These are phyloP conservation scores for Epinotia brunnichana DNA, from an alignment of 2,888 invertebrate species.

Conservation along the genomic window DNA sequence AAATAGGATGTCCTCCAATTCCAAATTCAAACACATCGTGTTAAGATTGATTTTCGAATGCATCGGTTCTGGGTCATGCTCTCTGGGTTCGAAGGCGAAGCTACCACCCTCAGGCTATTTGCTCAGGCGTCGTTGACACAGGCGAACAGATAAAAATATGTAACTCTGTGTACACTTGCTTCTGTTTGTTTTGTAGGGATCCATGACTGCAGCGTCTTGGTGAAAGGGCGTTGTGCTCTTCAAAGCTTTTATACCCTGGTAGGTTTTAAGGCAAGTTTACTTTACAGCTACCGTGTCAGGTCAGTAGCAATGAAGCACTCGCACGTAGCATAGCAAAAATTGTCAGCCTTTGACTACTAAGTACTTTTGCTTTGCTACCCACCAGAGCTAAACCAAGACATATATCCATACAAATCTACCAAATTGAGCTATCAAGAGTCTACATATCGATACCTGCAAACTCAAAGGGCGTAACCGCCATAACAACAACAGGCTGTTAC, in stretches of 20 bases:
- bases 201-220: constrained; percentile 22
- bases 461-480: no score
- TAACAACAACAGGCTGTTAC: no score
- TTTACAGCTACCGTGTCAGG: background rate
- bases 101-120: constrained; percentile 69
- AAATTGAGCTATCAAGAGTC: no score
- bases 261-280: background rate
- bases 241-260: constrained; percentile 12
- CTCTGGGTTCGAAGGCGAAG: constrained; percentile 16
- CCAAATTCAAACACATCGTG: constrained; percentile 11
- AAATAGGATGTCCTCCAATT: background rate
- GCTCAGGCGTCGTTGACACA: constrained; percentile 73
- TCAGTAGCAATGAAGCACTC: background rate
- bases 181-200: constrained; percentile 53
- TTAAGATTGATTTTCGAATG: constrained; percentile 13
- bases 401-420: background rate
- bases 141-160: constrained; percentile 77
- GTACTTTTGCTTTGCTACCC: no score
- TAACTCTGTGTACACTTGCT: constrained; percentile 72
- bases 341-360: no score
- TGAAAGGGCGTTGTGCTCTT: constrained; percentile 40
- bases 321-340: no score
- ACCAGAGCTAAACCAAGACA: no score
- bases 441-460: no score
- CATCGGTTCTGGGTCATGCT: background rate